phyloP scores from a whole-genome alignment of 1,140 invertebrate genomes.

The Leptoteleia sp. region DNA sequence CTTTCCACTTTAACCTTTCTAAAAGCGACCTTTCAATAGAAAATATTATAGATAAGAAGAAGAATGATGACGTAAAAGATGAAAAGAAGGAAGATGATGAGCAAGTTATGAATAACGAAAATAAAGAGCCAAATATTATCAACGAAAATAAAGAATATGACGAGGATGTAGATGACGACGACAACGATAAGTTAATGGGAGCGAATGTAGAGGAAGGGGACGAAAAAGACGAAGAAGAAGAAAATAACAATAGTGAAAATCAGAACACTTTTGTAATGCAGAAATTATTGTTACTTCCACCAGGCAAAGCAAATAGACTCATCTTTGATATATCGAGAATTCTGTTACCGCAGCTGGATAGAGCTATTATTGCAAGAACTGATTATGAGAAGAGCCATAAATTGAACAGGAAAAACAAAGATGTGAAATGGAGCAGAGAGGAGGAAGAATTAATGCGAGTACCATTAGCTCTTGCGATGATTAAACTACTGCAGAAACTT shows the following conservation, averaged over 20 bases:
- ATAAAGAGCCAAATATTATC: constrained; percentile 68
- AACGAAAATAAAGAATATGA: constrained; percentile 69
- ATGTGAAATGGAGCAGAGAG: constrained; percentile 82
- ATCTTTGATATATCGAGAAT: constrained; percentile 82
- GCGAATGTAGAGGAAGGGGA: too few relatives aligned
- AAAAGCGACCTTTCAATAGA: constrained; percentile 69
- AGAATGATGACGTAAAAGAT: constrained; percentile 70
- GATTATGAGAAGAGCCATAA: constrained; percentile 91
- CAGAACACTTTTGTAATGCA: constrained; percentile 80
- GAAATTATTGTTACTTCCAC: constrained; percentile 83
- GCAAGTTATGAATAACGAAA: constrained; percentile 61
- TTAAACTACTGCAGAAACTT: constrained; percentile 94
- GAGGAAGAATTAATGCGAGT: constrained; percentile 95
- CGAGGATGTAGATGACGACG: too few relatives aligned
- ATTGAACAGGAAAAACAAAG: constrained; percentile 85
- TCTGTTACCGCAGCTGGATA: constrained; percentile 85
- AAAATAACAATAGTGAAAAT: constrained; percentile 15
- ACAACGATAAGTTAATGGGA: too few relatives aligned
- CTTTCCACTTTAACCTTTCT: constrained; percentile 95
- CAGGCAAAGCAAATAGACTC: constrained; percentile 88
- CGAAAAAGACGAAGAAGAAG: constrained; percentile 65
- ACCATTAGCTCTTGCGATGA: constrained; percentile 94
- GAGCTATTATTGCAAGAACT: constrained; percentile 87
- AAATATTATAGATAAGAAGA: constrained; percentile 71
- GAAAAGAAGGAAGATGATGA: constrained; percentile 6